Percentiles rank a stretch among this genome's conserved stretches.
phyloP scores from a whole-genome alignment of 1,140 invertebrate genomes.

The Nasonia vitripennis region DNA sequence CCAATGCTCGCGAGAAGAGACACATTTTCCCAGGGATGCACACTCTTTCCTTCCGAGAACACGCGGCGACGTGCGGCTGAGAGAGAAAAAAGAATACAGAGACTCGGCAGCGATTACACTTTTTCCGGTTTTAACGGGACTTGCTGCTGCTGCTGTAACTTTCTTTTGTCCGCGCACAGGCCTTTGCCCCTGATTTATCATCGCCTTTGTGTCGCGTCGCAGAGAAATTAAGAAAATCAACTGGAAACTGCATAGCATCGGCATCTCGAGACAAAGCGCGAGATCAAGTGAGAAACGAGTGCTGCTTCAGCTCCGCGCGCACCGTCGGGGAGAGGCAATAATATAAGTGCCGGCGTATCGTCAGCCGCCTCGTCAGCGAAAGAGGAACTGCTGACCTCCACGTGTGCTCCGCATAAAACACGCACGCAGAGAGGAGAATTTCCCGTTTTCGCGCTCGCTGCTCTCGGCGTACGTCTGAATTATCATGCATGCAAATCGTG shows the following conservation, averaged over 20 bases:
- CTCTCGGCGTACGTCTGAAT: too few species aligned
- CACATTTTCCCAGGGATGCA: background rate
- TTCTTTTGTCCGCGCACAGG: background rate
- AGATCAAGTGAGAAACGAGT: background rate
- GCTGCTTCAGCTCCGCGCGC: background rate
- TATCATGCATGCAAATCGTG: too few species aligned
- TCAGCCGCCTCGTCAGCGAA: constrained; percentile 49
- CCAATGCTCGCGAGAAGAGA: too few species aligned
- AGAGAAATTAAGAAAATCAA: background rate
- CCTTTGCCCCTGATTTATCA: background rate
- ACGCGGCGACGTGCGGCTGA: background rate
- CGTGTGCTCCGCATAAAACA: background rate
- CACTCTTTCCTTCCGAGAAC: background rate
- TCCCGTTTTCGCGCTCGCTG: background rate
- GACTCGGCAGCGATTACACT: background rate
- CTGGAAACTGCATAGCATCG: background rate
- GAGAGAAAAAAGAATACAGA: background rate
- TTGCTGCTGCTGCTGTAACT: background rate
- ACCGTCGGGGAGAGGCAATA: too few species aligned
- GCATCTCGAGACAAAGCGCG: background rate
- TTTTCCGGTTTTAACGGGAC: constrained; percentile 30
- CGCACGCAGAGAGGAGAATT: background rate
- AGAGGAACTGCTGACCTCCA: constrained; percentile 55
- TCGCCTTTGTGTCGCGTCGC: constrained; percentile 1
- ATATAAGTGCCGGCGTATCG: too few species aligned